A percentile compares a stretch with the other conserved stretches of the same genome.
Evolutionary conservation across 2,888 invertebrate species (phyloP).

Genomic region (Stramonita haemastoma): DNA sequence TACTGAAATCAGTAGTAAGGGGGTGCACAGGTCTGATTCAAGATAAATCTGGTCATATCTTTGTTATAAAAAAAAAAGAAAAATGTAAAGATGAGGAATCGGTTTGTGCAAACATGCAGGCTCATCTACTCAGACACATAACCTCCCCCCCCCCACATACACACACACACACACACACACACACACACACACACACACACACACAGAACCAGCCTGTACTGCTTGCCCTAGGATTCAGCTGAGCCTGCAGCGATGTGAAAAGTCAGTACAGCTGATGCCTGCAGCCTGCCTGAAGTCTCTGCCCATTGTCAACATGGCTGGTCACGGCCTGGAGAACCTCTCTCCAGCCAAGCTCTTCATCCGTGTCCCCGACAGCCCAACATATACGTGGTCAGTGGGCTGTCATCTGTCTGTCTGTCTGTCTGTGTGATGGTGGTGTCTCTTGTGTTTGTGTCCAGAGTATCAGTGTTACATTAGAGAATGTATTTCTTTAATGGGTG

Average conservation of each 20-base stretch:
- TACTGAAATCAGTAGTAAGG: no score
- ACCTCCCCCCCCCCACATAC: no score
- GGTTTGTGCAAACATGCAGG: no score
- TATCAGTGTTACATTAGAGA: no score
- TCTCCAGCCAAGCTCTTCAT: conserved; percentile 72
- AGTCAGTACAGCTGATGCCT: conserved; percentile 94
- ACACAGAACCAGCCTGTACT: neutral
- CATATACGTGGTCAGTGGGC: conserved; percentile 86
- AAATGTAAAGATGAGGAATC: no score
- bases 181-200: neutral
- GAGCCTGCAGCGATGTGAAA: conserved; percentile 93
- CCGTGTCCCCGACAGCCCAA: conserved; percentile 80
- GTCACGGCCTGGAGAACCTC: conserved; percentile 72
- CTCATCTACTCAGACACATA: no score
- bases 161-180: neutral
- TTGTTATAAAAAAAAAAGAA: no score
- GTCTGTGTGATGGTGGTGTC: no score
- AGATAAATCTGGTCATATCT: no score
- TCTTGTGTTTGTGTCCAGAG: no score
- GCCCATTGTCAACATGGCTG: conserved; percentile 87
- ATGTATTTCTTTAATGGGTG: no score
- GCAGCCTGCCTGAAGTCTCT: conserved; percentile 91
- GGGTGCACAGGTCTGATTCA: no score
- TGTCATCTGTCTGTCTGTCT: neutral
- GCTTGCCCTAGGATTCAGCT: conserved; percentile 86